These are phyloP conservation scores for Eristalis intricaria DNA, from an alignment of 2,888 invertebrate genomes.

Conservation along the genomic window DNA sequence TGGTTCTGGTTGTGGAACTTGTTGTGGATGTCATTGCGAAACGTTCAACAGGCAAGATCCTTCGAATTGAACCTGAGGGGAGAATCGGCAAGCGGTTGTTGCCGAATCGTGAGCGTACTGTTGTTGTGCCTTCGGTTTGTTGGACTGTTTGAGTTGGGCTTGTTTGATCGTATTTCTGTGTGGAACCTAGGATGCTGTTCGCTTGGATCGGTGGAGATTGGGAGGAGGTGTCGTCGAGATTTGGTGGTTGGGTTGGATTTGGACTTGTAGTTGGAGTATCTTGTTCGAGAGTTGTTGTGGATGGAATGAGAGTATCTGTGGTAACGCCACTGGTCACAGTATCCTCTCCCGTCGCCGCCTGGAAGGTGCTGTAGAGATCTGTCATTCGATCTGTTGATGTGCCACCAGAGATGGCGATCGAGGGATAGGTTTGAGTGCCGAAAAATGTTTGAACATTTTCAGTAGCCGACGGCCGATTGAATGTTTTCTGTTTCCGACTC, in stretches of 20 bases:
- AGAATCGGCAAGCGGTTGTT: slow-evolving; percentile 59
- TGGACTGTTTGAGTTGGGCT: slow-evolving; percentile 60
- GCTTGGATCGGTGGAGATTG: slow-evolving; percentile 63
- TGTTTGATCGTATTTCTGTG: slow-evolving; percentile 67
- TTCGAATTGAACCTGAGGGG: slow-evolving; percentile 36
- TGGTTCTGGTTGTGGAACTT: slow-evolving; percentile 60
- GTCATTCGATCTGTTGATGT: slow-evolving; percentile 48
- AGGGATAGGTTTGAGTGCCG: slow-evolving; percentile 55
- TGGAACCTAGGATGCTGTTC: slow-evolving; percentile 69
- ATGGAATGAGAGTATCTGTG: slow-evolving; percentile 38
- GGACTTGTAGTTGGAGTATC: slow-evolving; percentile 12
- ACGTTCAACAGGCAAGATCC: background rate
- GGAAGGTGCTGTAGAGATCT: slow-evolving; percentile 28
- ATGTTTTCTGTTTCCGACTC: slow-evolving; percentile 24
- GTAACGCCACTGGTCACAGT: slow-evolving; percentile 58
- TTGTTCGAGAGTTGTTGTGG: slow-evolving; percentile 42
- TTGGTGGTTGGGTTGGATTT: background rate
- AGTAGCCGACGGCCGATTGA: background rate
- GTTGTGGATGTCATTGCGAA: slow-evolving; percentile 48
- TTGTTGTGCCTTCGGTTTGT: slow-evolving; percentile 55
- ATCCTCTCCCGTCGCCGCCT: background rate
- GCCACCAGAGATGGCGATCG: slow-evolving; percentile 44
- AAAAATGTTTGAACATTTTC: slow-evolving; percentile 34
- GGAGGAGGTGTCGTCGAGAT: slow-evolving; percentile 45
- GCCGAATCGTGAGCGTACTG: slow-evolving; percentile 66